Conservation (phyloP, 1,140 invertebrate species). For the Antheraea pernyi region DNA sequence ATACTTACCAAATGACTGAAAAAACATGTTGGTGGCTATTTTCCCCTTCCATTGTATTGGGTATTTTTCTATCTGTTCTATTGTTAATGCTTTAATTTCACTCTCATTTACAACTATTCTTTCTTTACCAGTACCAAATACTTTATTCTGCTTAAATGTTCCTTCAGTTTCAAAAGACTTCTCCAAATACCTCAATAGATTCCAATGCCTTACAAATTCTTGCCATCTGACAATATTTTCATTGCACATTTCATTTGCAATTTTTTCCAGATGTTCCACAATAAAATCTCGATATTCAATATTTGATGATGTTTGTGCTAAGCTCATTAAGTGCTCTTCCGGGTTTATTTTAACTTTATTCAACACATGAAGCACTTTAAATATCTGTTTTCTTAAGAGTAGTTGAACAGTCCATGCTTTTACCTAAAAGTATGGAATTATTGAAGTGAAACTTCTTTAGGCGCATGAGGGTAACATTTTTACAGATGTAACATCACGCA, state of each 20-base stretch:
- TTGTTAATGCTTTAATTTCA: conserved; percentile 70
- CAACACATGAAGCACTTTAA: conserved; percentile 82
- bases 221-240: conserved; percentile 67
- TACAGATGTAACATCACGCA: no score
- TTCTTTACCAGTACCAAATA: conserved; percentile 65
- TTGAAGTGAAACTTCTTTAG: no score
- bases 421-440: conserved; percentile 64
- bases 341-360: conserved; percentile 81
- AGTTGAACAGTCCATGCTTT: conserved; percentile 82
- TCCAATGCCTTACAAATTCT: conserved; percentile 78
- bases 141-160: conserved; percentile 73
- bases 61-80: conserved; percentile 75
- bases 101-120: conserved; percentile 70
- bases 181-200: conserved; percentile 78
- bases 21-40: conserved; percentile 77
- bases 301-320: conserved; percentile 78
- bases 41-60: conserved; percentile 74
- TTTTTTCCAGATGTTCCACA: conserved; percentile 79
- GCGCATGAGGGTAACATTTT: no score
- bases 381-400: conserved; percentile 81
- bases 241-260: conserved; percentile 51
- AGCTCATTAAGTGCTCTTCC: conserved; percentile 76
- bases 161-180: conserved; percentile 76
- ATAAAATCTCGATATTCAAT: conserved; percentile 81
- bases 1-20: conserved; percentile 78